Base-by-base conservation (phyloP, 2,113 vertebrate species). In the Hyperoodon ampullatus region DNA sequence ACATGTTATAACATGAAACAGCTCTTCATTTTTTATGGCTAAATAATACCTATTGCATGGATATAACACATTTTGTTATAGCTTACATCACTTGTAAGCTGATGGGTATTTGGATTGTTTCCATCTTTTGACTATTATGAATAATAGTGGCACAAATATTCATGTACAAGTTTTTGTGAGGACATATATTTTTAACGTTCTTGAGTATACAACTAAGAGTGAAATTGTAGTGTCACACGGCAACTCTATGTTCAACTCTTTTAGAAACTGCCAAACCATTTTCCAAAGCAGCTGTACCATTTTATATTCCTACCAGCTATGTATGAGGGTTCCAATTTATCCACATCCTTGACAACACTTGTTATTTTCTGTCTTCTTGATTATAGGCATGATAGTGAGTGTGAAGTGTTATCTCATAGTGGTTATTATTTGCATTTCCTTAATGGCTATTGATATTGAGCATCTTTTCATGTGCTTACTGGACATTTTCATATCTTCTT, bases 351-450 rank as follows among this genome's bases (percentile, higher is more conserved):
- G 42, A 10, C 75, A 93, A 71, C 12, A 89, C 9, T 63, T 91
- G 60, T 39, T 93, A 71, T 91, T 82, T 83, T 53, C 19, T 24
- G 28, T 90, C 77, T 88, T 94, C 55, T 95, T 68, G 33, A 30
- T 80, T 94, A 47, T 58, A 91, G 60, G 61, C 42, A 88, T 82
- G n/a, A 87, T 47, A 35, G 2, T 93, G 12, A 72, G 28, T 26
- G 8, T 60, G 23, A 88, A 90, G 12, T 68, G 50, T 14, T 75
- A 70, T 42, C 19, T 66, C 42, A 63, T 4, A 82, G 30, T 77
- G 50, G 50, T 53, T 89, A 82, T 80, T 24, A 96, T 66, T 70
- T 95, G 30, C 30, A 63, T 95, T 90, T 83, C 58, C 15, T 42
- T 81, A 68, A 23, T 50, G 39, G 60, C 10, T 50, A 66, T 77